Evolutionary conservation across 2,797 vertebrate genomes (phyloP).

Genomic region (Coluber constrictor): DNA sequence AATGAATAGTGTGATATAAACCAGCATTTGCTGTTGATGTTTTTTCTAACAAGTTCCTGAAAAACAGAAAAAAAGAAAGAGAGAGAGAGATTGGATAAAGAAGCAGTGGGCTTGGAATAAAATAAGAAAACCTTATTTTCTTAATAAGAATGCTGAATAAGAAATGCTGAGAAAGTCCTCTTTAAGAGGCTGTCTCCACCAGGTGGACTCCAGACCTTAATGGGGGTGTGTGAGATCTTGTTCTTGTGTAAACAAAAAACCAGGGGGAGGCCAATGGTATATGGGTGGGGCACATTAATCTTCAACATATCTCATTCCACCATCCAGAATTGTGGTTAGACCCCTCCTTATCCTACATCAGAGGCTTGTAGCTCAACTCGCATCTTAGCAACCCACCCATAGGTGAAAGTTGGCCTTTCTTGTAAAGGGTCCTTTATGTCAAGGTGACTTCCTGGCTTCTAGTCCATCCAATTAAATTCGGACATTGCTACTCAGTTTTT

Average conservation of each 20-base stretch:
- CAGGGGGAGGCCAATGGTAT: neutral
- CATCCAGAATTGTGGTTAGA: neutral
- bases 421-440: neutral
- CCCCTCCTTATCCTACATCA: conserved; percentile 1
- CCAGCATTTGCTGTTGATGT: neutral
- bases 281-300: neutral
- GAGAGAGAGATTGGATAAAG: neutral
- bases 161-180: neutral
- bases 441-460: rapidly evolving
- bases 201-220: neutral
- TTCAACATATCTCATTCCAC: neutral
- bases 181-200: neutral
- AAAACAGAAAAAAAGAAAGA: neutral
- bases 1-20: neutral
- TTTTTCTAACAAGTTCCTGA: neutral
- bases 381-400: neutral
- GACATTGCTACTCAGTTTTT: conserved; percentile 24
- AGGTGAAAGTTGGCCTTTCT: conserved; percentile 21
- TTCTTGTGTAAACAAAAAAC: neutral
- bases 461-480: conserved; percentile 40
- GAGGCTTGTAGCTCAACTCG: conserved; percentile 25
- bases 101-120: neutral
- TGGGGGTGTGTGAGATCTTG: rapidly evolving
- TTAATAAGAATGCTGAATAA: too few relatives aligned
- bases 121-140: neutral